A percentile compares a stretch with the other conserved stretches of the same genome.
These are phyloP conservation scores for Gerris lacustris DNA, from an alignment of 2,888 invertebrate genomes.

Conservation along the genomic window DNA sequence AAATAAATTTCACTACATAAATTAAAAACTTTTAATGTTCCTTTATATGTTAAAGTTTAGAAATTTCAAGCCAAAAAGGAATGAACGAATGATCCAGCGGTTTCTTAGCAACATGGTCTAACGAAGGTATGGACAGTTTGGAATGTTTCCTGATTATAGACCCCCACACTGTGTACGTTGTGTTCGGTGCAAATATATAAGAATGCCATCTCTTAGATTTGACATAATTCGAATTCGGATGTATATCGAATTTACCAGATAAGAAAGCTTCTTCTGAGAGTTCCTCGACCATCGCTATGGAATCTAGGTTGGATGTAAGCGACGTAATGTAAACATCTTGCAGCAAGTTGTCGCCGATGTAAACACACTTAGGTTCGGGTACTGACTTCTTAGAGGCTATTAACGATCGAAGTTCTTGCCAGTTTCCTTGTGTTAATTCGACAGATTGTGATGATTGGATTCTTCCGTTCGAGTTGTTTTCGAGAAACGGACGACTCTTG, in stretches of 20 bases:
- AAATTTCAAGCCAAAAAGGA: conserved; percentile 17
- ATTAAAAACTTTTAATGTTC: neutral
- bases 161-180: conserved; percentile 48
- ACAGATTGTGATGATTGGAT: conserved; percentile 20
- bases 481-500: conserved; percentile 44
- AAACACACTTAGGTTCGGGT: conserved; percentile 46
- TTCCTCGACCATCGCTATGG: conserved; percentile 57
- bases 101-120: conserved; percentile 45
- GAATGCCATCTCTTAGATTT: conserved; percentile 55
- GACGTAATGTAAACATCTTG: conserved; percentile 57
- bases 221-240: conserved; percentile 43
- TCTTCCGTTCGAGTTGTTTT: conserved; percentile 31
- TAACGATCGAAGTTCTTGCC: conserved; percentile 40
- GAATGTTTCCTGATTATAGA: conserved; percentile 48
- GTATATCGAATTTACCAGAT: conserved; percentile 25
- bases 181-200: conserved; percentile 44
- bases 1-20: too few relatives aligned
- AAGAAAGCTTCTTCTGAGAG: conserved; percentile 46
- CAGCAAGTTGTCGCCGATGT: conserved; percentile 65
- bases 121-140: conserved; percentile 51
- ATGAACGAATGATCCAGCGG: conserved; percentile 41
- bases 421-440: conserved; percentile 48
- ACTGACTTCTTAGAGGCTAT: conserved; percentile 34
- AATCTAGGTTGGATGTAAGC: conserved; percentile 45
- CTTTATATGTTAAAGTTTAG: neutral